These are phyloP conservation scores for Nomia melanderi DNA, from an alignment of 1,140 invertebrate species.

Conservation along the genomic window DNA sequence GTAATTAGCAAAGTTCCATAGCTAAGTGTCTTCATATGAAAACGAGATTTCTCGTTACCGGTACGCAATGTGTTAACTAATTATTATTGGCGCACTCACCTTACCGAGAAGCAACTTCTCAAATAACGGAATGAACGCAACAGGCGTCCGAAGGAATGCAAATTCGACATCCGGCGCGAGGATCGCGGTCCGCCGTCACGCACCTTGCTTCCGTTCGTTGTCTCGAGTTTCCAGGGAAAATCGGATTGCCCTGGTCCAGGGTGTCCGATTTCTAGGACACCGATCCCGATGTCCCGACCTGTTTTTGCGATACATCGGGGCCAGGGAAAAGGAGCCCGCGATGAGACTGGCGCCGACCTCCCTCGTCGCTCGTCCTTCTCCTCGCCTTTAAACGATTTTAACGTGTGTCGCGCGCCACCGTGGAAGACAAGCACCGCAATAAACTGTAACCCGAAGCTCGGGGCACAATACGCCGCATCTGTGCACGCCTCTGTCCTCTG, in stretches of 20 bases:
- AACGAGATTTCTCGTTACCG: no score
- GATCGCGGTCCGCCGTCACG: neutral
- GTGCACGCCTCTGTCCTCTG: neutral
- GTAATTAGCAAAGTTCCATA: no score
- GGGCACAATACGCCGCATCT: slow-evolving; percentile 25
- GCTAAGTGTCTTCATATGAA: no score
- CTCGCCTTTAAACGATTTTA: neutral
- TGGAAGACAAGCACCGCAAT: slow-evolving; percentile 37
- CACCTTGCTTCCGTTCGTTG: slow-evolving; percentile 38
- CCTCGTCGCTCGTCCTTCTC: slow-evolving; percentile 13
- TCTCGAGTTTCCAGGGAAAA: slow-evolving; percentile 46
- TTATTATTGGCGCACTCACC: no score
- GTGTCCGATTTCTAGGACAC: slow-evolving; percentile 39
- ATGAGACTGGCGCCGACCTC: slow-evolving; percentile 58
- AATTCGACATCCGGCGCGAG: neutral
- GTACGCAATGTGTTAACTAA: no score
- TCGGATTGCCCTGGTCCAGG: neutral
- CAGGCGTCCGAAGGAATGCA: no score
- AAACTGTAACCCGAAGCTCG: slow-evolving; percentile 56
- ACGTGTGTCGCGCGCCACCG: slow-evolving; percentile 40
- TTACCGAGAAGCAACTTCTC: no score
- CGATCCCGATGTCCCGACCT: slow-evolving; percentile 9
- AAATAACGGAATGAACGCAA: no score
- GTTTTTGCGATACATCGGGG: slow-evolving; percentile 19
- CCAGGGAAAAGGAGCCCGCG: neutral